Percentiles rank a stretch among this genome's conserved stretches.
These are phyloP conservation scores for Tragelaphus imberbis DNA, from an alignment of 2,113 vertebrate species.

Conservation along the genomic window DNA sequence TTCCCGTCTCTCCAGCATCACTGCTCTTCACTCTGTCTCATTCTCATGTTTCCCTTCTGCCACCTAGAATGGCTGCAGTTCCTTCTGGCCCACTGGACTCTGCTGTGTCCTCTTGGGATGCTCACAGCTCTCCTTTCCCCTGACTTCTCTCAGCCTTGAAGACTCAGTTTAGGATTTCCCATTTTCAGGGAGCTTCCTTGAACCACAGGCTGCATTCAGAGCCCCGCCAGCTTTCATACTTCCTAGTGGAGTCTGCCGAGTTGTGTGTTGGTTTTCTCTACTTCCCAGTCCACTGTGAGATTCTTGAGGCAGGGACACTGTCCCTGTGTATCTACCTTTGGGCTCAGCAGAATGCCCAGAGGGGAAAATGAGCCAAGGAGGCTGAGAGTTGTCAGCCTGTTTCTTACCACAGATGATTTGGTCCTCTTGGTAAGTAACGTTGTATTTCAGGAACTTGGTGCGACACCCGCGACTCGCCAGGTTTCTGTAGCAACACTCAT, in stretches of 20 bases:
- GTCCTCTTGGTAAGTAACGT: fast-evolving
- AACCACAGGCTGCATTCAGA: background rate
- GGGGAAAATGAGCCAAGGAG: too few species aligned
- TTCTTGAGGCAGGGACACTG: background rate
- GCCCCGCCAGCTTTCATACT: background rate
- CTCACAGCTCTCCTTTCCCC: fast-evolving
- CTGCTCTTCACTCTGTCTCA: background rate
- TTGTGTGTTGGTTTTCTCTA: background rate
- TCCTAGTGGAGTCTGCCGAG: background rate
- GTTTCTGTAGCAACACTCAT: slow-evolving; percentile 14
- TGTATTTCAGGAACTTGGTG: fast-evolving
- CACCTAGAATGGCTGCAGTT: fast-evolving
- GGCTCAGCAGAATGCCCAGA: background rate
- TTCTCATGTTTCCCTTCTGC: background rate
- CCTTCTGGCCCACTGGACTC: background rate
- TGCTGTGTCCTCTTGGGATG: background rate
- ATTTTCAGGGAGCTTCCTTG: background rate
- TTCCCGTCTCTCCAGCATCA: background rate
- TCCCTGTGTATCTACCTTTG: background rate
- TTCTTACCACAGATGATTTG: slow-evolving; percentile 38
- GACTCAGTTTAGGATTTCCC: background rate
- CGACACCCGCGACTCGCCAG: background rate
- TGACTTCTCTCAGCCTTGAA: background rate
- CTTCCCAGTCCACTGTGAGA: background rate
- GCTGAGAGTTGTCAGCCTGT: fast-evolving